phyloP scores from a whole-genome alignment of 2,113 vertebrate species.

The Raja brachyura region DNA sequence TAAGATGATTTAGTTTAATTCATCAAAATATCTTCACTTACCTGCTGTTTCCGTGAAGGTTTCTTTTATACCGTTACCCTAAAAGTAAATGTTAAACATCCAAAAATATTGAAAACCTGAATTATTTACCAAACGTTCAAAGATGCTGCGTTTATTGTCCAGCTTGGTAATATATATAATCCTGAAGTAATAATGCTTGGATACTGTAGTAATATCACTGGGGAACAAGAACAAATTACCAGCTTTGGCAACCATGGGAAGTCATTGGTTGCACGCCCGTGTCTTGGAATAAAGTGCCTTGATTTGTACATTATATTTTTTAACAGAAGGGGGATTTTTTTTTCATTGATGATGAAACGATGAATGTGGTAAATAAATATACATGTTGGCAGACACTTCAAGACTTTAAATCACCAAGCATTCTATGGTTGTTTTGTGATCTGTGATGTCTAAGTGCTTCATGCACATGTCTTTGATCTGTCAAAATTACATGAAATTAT shows the following conservation, averaged over 20 bases:
- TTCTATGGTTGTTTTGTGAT: not conserved
- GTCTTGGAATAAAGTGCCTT: not conserved
- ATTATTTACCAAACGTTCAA: not conserved
- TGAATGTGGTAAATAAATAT: not conserved
- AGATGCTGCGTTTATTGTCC: not conserved
- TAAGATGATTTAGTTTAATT: not conserved
- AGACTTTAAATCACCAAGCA: not conserved
- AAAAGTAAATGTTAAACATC: not conserved
- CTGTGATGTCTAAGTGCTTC: no score
- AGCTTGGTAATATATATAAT: not conserved
- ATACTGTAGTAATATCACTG: not conserved
- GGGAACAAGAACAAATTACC: not conserved
- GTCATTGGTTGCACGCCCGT: not conserved
- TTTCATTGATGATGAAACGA: not conserved
- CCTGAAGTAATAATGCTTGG: not conserved
- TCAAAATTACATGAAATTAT: not conserved
- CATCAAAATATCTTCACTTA: not conserved
- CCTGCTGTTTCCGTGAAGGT: not conserved
- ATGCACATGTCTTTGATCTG: not conserved
- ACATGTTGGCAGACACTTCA: not conserved
- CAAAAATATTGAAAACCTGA: not conserved
- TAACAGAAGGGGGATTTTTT: no score
- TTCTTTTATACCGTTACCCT: not conserved
- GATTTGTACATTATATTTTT: not conserved
- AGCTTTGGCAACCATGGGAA: not conserved